Evolutionary conservation across 1,140 invertebrate species (phyloP).

Genomic region (Trichonephila clavipes): DNA sequence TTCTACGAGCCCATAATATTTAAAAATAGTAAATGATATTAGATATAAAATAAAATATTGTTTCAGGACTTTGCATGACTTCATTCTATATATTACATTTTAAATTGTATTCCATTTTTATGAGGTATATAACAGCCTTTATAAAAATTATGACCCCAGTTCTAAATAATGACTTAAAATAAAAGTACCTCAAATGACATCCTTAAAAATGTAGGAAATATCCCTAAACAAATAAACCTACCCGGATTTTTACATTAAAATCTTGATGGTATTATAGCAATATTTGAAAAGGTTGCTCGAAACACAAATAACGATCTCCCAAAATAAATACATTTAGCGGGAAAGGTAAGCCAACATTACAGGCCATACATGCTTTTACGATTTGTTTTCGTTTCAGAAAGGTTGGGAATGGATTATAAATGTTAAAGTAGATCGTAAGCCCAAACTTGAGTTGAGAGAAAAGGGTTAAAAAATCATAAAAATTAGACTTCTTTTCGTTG

Average conservation of each 20-base stretch:
- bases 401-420: slow-evolving; percentile 41
- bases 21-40: too few relatives aligned
- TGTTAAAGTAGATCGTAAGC: background rate
- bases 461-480: slow-evolving; percentile 42
- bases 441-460: background rate
- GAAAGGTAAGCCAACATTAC: slow-evolving; percentile 22
- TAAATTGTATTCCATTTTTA: too few relatives aligned
- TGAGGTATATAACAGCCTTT: too few relatives aligned
- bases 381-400: slow-evolving; percentile 4
- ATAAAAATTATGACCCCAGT: background rate
- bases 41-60: too few relatives aligned
- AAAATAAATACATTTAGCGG: slow-evolving; percentile 57
- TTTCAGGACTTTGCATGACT: too few relatives aligned
- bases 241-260: background rate
- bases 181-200: background rate
- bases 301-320: slow-evolving; percentile 29
- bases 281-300: background rate
- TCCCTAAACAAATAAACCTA: background rate
- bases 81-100: too few relatives aligned
- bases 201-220: background rate
- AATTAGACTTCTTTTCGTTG: background rate
- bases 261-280: background rate
- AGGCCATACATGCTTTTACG: slow-evolving; percentile 8
- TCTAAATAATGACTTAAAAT: background rate
- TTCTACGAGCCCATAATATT: too few relatives aligned